Evolutionary conservation across 2,797 vertebrate genomes (phyloP).

Genomic region (Yasuhikotakia modesta): DNA sequence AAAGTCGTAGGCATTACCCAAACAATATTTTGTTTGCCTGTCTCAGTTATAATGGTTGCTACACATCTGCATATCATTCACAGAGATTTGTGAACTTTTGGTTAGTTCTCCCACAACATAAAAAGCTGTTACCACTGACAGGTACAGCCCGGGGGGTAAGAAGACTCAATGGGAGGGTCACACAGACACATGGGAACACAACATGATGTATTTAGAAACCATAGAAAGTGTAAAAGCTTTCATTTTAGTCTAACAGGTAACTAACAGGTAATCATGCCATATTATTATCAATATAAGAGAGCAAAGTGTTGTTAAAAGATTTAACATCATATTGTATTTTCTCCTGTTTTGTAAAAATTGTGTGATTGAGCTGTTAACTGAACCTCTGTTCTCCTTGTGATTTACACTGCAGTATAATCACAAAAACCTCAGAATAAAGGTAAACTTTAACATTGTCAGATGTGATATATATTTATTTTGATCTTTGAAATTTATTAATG

Average conservation of each 20-base stretch:
- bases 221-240: neutral
- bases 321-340: neutral
- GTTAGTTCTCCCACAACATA: neutral
- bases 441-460: neutral
- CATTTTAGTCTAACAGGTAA: neutral
- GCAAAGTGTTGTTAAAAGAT: neutral
- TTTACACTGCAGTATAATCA: neutral
- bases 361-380: neutral
- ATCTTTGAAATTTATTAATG: neutral
- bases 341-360: neutral
- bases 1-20: too few species aligned
- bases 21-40: too few species aligned
- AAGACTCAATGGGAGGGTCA: neutral
- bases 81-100: too few species aligned
- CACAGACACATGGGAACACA: conserved; percentile 10
- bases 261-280: neutral
- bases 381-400: neutral
- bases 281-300: neutral
- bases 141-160: neutral
- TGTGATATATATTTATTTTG: neutral
- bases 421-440: neutral
- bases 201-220: conserved; percentile 8
- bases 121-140: neutral
- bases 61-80: too few species aligned
- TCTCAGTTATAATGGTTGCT: too few species aligned